Conservation (phyloP, 2,888 invertebrate species). For the Loripinus fragilis region DNA sequence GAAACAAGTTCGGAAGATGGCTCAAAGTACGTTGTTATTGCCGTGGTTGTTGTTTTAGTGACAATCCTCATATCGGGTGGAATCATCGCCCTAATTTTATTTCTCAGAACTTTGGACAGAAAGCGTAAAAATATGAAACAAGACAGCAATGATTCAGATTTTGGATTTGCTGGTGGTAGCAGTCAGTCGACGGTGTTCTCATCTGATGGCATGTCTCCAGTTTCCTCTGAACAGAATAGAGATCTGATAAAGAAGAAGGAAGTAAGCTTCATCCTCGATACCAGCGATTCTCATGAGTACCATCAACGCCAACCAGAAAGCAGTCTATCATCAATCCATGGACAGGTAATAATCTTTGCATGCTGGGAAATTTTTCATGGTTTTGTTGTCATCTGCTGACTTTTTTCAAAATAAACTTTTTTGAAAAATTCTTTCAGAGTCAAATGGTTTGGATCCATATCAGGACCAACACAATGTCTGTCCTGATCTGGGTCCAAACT, state of each 20-base stretch:
- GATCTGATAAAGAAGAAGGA: slow-evolving; percentile 57
- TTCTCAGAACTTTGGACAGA: slow-evolving; percentile 49
- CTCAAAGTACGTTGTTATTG: slow-evolving; percentile 51
- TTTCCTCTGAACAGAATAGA: slow-evolving; percentile 42
- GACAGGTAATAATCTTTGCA: slow-evolving; percentile 9
- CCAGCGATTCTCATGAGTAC: slow-evolving; percentile 44
- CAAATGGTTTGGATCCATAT: too few species aligned
- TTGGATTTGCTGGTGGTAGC: slow-evolving; percentile 45
- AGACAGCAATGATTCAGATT: slow-evolving; percentile 43
- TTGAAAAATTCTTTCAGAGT: too few species aligned
- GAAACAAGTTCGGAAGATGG: neutral
- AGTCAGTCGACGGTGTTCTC: slow-evolving; percentile 54
- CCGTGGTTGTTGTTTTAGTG: slow-evolving; percentile 52
- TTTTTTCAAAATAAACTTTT: too few species aligned
- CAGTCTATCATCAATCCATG: slow-evolving; percentile 24
- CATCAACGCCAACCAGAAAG: slow-evolving; percentile 40
- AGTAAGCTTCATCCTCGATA: slow-evolving; percentile 57
- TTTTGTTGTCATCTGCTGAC: too few species aligned
- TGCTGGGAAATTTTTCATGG: too few species aligned
- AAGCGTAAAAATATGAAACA: slow-evolving; percentile 41
- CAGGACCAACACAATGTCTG: too few species aligned
- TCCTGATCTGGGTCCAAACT: too few species aligned
- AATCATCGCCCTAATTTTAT: slow-evolving; percentile 54
- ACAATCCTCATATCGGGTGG: slow-evolving; percentile 55
- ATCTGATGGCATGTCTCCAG: slow-evolving; percentile 44